Evolutionary conservation across 1,140 invertebrate genomes (phyloP), one percentile per base, ranked within the genome.

Genomic region (Drosophila serrata): DNA sequence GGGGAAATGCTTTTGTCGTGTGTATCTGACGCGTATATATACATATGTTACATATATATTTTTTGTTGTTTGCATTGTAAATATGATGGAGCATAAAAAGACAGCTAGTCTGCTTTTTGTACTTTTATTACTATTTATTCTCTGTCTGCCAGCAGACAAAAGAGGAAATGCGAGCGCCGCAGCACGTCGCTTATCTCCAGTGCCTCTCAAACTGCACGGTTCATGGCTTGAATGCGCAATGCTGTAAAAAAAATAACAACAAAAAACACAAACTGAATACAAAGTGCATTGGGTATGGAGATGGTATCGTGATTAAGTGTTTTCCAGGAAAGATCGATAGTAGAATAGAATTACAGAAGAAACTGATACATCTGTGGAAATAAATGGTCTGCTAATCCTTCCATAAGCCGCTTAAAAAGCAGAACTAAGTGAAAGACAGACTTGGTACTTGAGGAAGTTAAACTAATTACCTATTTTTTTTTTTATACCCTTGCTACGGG

Each of bases 161-260:
- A 64, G 55, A 76, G 53, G 60, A 78, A 79, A 79, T 75, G 69
- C 56, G 68, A 60, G 29, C 53, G 53, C 39, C 77, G 78, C 78
- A 64, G 79, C 74, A 72, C 56, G 67, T 68, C 67, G 65, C 60
- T 40, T 74, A 73, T 73, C 70, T 74, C 58, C 80, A 85, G 73
- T 85, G 67, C 35, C 29, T 65, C n/a, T 53, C 62, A 81, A 85
- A 85, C 81, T 85, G 78, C 63, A 53, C 29, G 42, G 13, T 74
- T 62, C 67, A 69, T 85, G 81, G 61, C 60, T 74, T 78, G 81
- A 78, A 85, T 85, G 49, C 62, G 59, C 56, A 57, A 81, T 78
- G 58, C 53, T 48, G 49, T 33, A 27, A 29, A 48, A 48, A 46
- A 24, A 22, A 3, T 12, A 6, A 22, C 3, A 11, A 19, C 2